Percentiles rank a stretch among this genome's conserved stretches.
Evolutionary conservation across 2,888 invertebrate species (phyloP).

Genomic region (Zygaena filipendulae): DNA sequence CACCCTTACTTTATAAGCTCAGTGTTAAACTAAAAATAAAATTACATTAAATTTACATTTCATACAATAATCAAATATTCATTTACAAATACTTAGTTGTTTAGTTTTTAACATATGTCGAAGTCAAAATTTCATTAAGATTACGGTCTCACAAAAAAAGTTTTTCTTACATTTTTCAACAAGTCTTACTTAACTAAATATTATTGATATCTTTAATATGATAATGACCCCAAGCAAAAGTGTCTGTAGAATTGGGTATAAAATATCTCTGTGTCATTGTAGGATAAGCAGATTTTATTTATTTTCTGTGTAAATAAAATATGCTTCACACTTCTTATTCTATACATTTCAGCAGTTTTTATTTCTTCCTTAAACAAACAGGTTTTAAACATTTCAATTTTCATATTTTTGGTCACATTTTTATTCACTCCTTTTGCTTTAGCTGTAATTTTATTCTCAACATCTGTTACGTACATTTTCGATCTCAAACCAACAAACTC

Average conservation of each 20-base stretch:
- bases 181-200: not conserved
- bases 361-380: conserved; percentile 14
- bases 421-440: conserved; percentile 20
- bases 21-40: too few relatives aligned
- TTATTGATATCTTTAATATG: not conserved
- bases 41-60: too few relatives aligned
- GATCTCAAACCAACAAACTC: conserved; percentile 22
- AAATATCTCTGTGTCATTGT: conserved; percentile 8
- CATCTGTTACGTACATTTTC: conserved; percentile 22
- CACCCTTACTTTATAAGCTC: too few relatives aligned
- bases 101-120: conserved; percentile 1
- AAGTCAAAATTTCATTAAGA: conserved; percentile 2
- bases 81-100: not conserved
- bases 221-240: conserved; percentile 11
- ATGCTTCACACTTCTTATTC: conserved; percentile 17
- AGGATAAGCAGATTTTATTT: conserved; percentile 12
- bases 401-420: conserved; percentile 13
- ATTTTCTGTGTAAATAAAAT: conserved; percentile 17
- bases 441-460: conserved; percentile 14
- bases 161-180: not conserved
- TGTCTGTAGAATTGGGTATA: conserved; percentile 4
- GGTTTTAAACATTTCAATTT: conserved; percentile 13
- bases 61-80: conserved; percentile 1
- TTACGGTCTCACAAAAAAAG: conserved; percentile 1
- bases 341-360: conserved; percentile 8